A percentile compares a stretch with the other conserved stretches of the same genome.
These are phyloP conservation scores for Ophraella communa DNA, from an alignment of 2,888 invertebrate species.

Conservation along the genomic window DNA sequence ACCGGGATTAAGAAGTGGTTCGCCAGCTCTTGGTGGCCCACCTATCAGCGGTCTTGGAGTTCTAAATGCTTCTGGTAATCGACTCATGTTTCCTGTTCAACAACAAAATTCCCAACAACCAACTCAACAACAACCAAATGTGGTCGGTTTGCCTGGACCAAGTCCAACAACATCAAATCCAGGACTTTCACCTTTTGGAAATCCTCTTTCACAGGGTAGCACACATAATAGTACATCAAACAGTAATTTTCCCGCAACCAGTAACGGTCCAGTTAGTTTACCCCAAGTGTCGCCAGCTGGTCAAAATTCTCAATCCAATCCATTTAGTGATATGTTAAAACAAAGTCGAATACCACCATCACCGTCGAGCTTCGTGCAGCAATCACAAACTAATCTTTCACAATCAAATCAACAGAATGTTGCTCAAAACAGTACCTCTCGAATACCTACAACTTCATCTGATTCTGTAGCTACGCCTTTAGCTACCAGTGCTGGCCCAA, in stretches of 20 bases:
- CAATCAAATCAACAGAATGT: slow-evolving; percentile 50
- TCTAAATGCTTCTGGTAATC: slow-evolving; percentile 50
- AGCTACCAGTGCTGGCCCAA: slow-evolving; percentile 66
- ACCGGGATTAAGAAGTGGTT: slow-evolving; percentile 69
- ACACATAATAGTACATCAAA: slow-evolving; percentile 46
- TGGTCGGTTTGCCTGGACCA: slow-evolving; percentile 79
- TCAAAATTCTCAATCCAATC: slow-evolving; percentile 58
- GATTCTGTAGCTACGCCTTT: slow-evolving; percentile 63
- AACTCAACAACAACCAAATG: slow-evolving; percentile 64
- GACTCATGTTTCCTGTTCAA: slow-evolving; percentile 57
- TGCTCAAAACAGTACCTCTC: slow-evolving; percentile 55
- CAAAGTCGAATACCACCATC: slow-evolving; percentile 60
- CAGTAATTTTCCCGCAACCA: slow-evolving; percentile 57
- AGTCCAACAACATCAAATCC: slow-evolving; percentile 72
- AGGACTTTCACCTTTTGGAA: slow-evolving; percentile 76
- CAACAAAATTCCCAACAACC: slow-evolving; percentile 51
- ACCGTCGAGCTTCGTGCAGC: slow-evolving; percentile 54
- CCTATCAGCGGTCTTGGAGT: slow-evolving; percentile 42
- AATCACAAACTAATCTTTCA: slow-evolving; percentile 45
- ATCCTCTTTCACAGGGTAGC: slow-evolving; percentile 61
- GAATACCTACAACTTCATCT: slow-evolving; percentile 51
- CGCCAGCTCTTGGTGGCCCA: slow-evolving; percentile 66
- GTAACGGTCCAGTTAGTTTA: slow-evolving; percentile 59
- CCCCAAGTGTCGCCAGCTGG: slow-evolving; percentile 58
- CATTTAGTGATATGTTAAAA: slow-evolving; percentile 68